phyloP scores from a whole-genome alignment of 2,113 vertebrate genomes.

The Dendrocopos noguchii region DNA sequence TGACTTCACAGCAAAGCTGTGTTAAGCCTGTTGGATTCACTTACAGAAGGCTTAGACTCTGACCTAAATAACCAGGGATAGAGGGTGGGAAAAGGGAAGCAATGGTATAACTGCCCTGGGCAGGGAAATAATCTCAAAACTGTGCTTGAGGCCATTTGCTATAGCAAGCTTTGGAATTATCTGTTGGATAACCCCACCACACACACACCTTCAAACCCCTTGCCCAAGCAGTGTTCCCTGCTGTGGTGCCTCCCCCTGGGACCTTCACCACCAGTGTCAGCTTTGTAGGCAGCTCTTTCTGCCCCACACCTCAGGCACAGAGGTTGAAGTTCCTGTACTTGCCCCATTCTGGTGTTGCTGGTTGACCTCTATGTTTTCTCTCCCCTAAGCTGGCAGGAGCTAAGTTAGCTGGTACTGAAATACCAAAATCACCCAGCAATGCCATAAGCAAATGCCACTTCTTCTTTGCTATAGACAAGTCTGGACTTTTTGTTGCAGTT shows the following conservation, averaged over 20 bases:
- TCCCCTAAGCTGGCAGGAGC: neutral
- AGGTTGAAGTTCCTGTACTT: neutral
- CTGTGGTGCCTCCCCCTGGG: accelerated
- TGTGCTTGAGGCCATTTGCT: neutral
- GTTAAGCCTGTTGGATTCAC: neutral
- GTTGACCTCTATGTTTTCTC: neutral
- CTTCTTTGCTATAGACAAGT: neutral
- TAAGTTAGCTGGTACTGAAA: neutral
- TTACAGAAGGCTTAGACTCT: neutral
- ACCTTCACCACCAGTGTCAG: accelerated
- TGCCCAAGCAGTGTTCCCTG: neutral
- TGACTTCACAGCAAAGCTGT: neutral
- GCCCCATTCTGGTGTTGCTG: neutral
- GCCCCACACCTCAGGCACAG: neutral
- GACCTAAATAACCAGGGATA: neutral
- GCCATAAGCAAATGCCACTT: neutral
- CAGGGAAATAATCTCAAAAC: neutral
- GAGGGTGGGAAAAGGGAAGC: neutral
- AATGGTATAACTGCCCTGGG: neutral
- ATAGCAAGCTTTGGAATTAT: neutral
- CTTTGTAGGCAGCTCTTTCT: neutral
- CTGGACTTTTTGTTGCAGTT: neutral
- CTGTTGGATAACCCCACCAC: neutral
- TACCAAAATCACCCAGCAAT: neutral
- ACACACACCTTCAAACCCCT: accelerated